These are phyloP conservation scores for Palythoa grandiflora DNA, from an alignment of 92 coral and sea anemone genomes.

Conservation along the genomic window DNA sequence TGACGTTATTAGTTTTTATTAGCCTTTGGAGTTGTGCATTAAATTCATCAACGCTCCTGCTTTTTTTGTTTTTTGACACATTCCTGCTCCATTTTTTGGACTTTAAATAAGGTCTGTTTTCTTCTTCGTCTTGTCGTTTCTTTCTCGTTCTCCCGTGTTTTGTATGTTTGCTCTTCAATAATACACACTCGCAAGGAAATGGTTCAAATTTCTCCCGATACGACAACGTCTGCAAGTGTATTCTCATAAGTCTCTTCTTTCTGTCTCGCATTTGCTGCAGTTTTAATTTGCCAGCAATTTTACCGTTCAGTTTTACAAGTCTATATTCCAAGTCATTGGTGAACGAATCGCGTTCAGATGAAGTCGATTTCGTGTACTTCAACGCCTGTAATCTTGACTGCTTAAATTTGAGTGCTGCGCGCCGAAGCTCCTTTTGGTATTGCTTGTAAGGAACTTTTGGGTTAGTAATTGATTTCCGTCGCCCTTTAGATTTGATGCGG, in stretches of 20 bases:
- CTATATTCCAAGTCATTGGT: slow-evolving; percentile 65
- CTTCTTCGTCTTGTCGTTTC: neutral
- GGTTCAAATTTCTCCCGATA: slow-evolving; percentile 45
- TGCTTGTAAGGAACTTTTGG: slow-evolving; percentile 43
- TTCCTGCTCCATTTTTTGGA: neutral
- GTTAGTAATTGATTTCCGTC: slow-evolving; percentile 22
- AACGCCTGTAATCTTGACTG: slow-evolving; percentile 25
- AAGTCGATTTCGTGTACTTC: neutral
- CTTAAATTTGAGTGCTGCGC: slow-evolving; percentile 60
- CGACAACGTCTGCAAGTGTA: slow-evolving; percentile 54
- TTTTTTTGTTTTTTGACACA: slow-evolving; percentile 25
- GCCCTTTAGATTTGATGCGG: slow-evolving; percentile 12
- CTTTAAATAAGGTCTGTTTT: neutral
- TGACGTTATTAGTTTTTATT: neutral
- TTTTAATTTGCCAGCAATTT: slow-evolving; percentile 73
- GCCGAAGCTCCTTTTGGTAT: slow-evolving; percentile 63
- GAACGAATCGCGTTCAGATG: slow-evolving; percentile 6
- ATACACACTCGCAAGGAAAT: slow-evolving; percentile 28
- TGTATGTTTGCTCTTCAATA: neutral
- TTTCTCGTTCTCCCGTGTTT: slow-evolving; percentile 14
- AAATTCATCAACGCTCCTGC: slow-evolving; percentile 17
- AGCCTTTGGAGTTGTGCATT: slow-evolving; percentile 41
- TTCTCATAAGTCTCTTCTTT: slow-evolving; percentile 72
- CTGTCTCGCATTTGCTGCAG: slow-evolving; percentile 74
- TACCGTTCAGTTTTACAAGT: slow-evolving; percentile 73